Conservation (phyloP, 2,888 invertebrate species). For the Gymnoscelis rufifasciata region DNA sequence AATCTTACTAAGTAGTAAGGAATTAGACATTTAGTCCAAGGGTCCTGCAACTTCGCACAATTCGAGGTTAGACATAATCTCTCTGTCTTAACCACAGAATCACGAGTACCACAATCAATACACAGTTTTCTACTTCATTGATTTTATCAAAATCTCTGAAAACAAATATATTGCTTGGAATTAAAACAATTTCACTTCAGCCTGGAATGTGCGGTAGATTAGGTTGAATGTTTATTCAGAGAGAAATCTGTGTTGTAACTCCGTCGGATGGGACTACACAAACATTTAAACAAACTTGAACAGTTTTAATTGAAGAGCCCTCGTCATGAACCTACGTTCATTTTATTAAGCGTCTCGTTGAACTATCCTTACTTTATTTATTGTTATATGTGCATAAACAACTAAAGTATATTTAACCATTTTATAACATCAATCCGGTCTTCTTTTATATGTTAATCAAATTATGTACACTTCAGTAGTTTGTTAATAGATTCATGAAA, state of each 20-base stretch:
- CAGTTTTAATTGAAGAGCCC: slow-evolving; percentile 70
- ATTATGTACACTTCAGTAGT: slow-evolving; percentile 45
- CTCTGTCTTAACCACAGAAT: slow-evolving; percentile 29
- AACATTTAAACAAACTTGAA: slow-evolving; percentile 70
- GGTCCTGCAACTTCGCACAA: slow-evolving; percentile 43
- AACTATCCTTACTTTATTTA: slow-evolving; percentile 18
- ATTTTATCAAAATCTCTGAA: background rate
- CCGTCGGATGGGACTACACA: slow-evolving; percentile 54
- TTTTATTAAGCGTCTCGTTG: slow-evolving; percentile 21
- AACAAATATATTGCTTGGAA: background rate
- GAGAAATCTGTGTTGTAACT: slow-evolving; percentile 46
- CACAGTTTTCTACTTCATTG: too few species aligned
- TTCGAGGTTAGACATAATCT: slow-evolving; percentile 45
- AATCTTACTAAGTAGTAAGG: slow-evolving; percentile 40
- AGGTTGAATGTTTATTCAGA: slow-evolving; percentile 41
- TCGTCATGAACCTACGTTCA: slow-evolving; percentile 45
- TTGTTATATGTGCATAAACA: background rate
- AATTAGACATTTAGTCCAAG: slow-evolving; percentile 38
- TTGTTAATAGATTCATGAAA: slow-evolving; percentile 40
- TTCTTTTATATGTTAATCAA: slow-evolving; percentile 48
- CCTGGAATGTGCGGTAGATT: slow-evolving; percentile 30
- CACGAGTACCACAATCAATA: background rate
- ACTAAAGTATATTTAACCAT: background rate
- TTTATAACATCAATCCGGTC: slow-evolving; percentile 10
- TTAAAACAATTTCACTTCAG: slow-evolving; percentile 28